phyloP scores from a whole-genome alignment of 2,797 vertebrate genomes.

The Bothrops alternatus region DNA sequence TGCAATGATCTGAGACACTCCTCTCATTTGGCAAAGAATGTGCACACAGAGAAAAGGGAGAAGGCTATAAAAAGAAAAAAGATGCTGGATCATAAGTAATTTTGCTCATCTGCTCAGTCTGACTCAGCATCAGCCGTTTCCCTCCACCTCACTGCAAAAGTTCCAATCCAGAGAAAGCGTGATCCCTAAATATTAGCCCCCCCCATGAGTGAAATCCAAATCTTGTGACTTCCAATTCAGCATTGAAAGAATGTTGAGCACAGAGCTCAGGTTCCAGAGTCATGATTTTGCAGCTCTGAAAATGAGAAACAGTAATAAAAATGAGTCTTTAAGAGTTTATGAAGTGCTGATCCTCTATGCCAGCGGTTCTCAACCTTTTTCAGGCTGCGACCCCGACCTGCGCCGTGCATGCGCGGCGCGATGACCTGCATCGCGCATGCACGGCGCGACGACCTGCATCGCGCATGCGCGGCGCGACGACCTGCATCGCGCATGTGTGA shows the following conservation, averaged over 20 bases:
- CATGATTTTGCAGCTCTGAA: neutral
- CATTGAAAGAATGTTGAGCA: neutral
- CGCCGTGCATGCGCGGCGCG: too few relatives aligned
- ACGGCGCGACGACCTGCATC: too few relatives aligned
- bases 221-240: neutral
- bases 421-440: too few relatives aligned
- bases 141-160: neutral
- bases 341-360: neutral
- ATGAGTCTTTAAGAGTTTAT: neutral
- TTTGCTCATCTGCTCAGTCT: neutral
- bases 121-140: constrained; percentile 13
- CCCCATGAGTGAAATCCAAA: neutral
- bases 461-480: too few relatives aligned
- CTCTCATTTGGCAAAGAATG: neutral
- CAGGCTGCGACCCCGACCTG: too few relatives aligned
- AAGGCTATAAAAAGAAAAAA: constrained; percentile 10
- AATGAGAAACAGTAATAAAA: neutral
- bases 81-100: neutral
- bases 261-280: too few relatives aligned
- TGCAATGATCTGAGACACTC: neutral
- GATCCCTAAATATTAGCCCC: neutral
- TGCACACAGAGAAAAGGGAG: neutral
- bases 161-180: neutral
- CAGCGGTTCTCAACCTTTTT: too few relatives aligned
- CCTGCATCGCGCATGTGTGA: too few relatives aligned